Evolutionary conservation across 2,797 vertebrate genomes (phyloP).

Genomic region (Acrossocheilus wenchowensis): DNA sequence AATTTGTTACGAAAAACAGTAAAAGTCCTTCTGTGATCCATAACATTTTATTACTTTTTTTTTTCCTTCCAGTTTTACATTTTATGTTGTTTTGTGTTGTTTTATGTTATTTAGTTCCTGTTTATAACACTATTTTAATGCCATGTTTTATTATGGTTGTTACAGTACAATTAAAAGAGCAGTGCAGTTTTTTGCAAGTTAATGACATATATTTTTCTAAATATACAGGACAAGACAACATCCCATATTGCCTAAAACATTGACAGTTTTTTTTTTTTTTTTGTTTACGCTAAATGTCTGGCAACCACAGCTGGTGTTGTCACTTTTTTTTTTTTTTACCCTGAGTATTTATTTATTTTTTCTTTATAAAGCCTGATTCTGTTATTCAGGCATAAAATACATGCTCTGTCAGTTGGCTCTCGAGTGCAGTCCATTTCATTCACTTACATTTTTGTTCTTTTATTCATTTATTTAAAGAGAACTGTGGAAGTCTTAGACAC

Average conservation of each 20-base stretch:
- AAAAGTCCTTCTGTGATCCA: not conserved
- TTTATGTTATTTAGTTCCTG: not conserved
- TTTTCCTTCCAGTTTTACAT: not conserved
- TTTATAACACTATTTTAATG: not conserved
- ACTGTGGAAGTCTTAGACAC: slow-evolving; percentile 50
- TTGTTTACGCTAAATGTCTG: not conserved
- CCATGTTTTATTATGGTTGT: not conserved
- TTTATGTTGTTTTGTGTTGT: not conserved
- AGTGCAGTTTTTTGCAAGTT: not conserved
- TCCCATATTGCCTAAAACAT: not conserved
- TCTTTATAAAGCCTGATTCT: slow-evolving; percentile 1
- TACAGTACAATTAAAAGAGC: not conserved
- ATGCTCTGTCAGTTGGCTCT: not conserved
- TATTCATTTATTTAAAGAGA: slow-evolving; percentile 49
- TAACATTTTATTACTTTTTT: not conserved
- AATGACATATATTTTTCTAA: not conserved
- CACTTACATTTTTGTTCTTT: slow-evolving; percentile 38
- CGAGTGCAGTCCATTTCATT: slow-evolving; percentile 16
- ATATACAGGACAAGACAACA: not conserved
- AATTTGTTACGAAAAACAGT: no score
- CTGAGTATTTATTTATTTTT: not conserved
- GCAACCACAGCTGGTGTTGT: slow-evolving; percentile 9
- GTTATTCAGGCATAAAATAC: not conserved
- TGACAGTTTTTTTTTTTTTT: not conserved
- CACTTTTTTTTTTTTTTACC: not conserved